Conservation (phyloP, 1,140 invertebrate species). For the Sweltsa coloradensis region DNA sequence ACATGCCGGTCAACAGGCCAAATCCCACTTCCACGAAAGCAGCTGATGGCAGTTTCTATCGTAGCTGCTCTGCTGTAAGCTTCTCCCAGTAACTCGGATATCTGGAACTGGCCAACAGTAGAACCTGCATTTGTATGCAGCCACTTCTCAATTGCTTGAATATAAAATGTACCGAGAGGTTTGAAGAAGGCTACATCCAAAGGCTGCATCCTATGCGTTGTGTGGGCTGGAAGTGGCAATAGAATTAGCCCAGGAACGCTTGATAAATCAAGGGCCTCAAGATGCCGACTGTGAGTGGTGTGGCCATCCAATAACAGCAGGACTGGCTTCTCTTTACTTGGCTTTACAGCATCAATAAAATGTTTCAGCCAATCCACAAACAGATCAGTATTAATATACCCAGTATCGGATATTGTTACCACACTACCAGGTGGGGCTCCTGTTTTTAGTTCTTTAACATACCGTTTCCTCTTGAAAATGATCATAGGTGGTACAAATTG, state of each 20-base stretch:
- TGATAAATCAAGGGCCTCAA: constrained; percentile 2
- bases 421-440: no score
- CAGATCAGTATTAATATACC: constrained; percentile 16
- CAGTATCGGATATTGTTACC: no score
- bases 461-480: no score
- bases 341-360: constrained; percentile 17
- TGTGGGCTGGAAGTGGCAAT: constrained; percentile 18
- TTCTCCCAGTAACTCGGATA: constrained; percentile 20
- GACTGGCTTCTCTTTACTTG: constrained; percentile 18
- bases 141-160: not conserved
- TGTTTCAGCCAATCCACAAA: constrained; percentile 17
- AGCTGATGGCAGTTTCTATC: constrained; percentile 26
- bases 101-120: constrained; percentile 19
- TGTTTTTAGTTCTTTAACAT: no score
- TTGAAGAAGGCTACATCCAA: constrained; percentile 26
- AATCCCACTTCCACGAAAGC: constrained; percentile 27
- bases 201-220: constrained; percentile 29
- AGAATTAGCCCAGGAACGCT: not conserved
- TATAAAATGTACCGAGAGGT: constrained; percentile 21
- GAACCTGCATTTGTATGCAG: constrained; percentile 13
- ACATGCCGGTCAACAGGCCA: constrained; percentile 26
- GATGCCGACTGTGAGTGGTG: constrained; percentile 13
- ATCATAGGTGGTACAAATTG: no score
- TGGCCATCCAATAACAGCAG: constrained; percentile 23
- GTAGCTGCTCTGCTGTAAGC: constrained; percentile 26